These are phyloP conservation scores for Epirrhoe alternata DNA, from an alignment of 2,888 invertebrate species.

Conservation along the genomic window DNA sequence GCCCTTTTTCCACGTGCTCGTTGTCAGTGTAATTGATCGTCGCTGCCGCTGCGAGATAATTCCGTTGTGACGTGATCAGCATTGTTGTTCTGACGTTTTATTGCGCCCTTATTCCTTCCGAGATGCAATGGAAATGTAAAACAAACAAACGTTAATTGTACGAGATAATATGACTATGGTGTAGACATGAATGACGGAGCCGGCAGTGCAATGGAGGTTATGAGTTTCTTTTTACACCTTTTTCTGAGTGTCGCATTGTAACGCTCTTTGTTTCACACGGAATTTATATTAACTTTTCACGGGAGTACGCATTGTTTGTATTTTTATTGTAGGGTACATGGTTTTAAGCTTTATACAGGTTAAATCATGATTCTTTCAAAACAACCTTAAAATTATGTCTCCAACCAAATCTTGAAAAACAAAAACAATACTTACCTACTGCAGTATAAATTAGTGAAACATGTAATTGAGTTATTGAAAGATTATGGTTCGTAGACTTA, in stretches of 20 bases:
- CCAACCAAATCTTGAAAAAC: too few relatives aligned
- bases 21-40: slow-evolving; percentile 82
- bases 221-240: slow-evolving; percentile 23
- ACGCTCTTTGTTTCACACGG: slow-evolving; percentile 9
- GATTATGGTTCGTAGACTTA: slow-evolving; percentile 63
- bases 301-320: background rate
- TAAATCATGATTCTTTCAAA: background rate
- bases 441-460: background rate
- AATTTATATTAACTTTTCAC: slow-evolving; percentile 10
- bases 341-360: background rate
- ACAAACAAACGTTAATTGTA: slow-evolving; percentile 69
- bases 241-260: slow-evolving; percentile 9
- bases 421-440: background rate
- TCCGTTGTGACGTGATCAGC: slow-evolving; percentile 80
- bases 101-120: slow-evolving; percentile 61
- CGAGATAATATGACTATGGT: slow-evolving; percentile 58
- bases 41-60: slow-evolving; percentile 78
- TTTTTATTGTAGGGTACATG: background rate
- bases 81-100: slow-evolving; percentile 73
- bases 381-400: too few relatives aligned
- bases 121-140: slow-evolving; percentile 73
- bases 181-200: slow-evolving; percentile 14
- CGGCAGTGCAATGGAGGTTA: slow-evolving; percentile 10
- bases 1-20: slow-evolving; percentile 71
- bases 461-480: slow-evolving; percentile 38